Base-by-base conservation (phyloP, 2,888 invertebrate genomes). In the Bruchidius siliquastri region DNA sequence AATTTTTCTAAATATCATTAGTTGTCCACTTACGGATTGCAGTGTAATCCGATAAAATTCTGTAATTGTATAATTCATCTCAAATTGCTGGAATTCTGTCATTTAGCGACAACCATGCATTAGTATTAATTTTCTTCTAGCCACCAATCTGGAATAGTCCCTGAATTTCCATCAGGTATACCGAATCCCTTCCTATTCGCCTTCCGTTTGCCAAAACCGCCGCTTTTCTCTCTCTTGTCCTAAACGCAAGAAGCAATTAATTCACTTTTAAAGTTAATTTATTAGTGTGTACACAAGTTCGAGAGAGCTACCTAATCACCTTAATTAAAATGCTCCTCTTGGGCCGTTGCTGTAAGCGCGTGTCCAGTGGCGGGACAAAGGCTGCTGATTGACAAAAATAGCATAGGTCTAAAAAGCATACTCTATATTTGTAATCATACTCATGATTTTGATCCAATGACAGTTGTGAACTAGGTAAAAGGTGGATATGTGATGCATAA, bases 191-290 rank as follows among this genome's bases (percentile, higher is more conserved):
- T 49, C 13, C 49, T 26, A 26, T 2, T 13, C 49, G 10, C 49
- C 18, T 49, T 49, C 49, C 49, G 13, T 49, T 49, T 49, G 49
- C 6, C 18, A 49, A 80, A 78, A 67, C 83, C 84, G 49, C 49
- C 49, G 49, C 49, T 49, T 49, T 49, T 49, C 49, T 13, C 49
- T 49, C 68, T 68, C 68, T 68, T 68, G 21, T 68, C 71, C 30
- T 71, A 86, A 86, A 86, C 83, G 85, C 85, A 86, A 85, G 85
- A 83, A 85, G 86, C 86, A 85, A 86, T 86, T 87, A 86, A 87
- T 86, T 86, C 86, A 86, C 83, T 86, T 86, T 86, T 85, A 86
- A 87, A 86, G 85, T 87, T 86, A 86, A 87, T 86, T 86, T 86
- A 86, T 86, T 86, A 85, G 85, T 85, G 76, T 77, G 85, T 83